Percentiles rank a stretch among this genome's conserved stretches.
These are phyloP conservation scores for Aradophagus sp. DNA, from an alignment of 1,140 invertebrate species.

Conservation along the genomic window DNA sequence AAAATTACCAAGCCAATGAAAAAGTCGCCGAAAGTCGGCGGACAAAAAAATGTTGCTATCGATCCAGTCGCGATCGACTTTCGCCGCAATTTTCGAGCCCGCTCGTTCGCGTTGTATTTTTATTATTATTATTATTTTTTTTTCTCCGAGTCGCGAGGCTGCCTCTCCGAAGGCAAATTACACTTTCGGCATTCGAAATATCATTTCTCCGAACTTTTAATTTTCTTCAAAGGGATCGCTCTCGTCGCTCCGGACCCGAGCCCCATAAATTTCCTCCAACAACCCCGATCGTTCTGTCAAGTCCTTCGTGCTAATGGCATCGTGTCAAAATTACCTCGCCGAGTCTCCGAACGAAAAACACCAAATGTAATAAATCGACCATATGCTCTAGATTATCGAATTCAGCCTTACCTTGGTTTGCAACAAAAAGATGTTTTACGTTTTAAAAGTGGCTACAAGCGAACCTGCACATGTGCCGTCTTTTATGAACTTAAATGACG, in stretches of 20 bases:
- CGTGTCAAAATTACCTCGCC: slow-evolving; percentile 55
- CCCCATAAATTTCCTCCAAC: slow-evolving; percentile 56
- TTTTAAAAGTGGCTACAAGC: slow-evolving; percentile 39
- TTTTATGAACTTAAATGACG: slow-evolving; percentile 16
- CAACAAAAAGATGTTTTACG: slow-evolving; percentile 40
- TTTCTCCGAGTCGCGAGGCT: too few species aligned
- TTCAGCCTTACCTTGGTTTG: slow-evolving; percentile 26
- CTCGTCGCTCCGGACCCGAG: slow-evolving; percentile 46
- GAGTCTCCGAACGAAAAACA: slow-evolving; percentile 44
- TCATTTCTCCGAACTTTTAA: slow-evolving; percentile 59
- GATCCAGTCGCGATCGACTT: too few species aligned
- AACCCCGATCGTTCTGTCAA: slow-evolving; percentile 56
- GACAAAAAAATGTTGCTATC: slow-evolving; percentile 22
- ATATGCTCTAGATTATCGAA: slow-evolving; percentile 50
- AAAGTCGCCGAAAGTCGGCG: slow-evolving; percentile 18
- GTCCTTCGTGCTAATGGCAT: slow-evolving; percentile 46
- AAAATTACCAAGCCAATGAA: slow-evolving; percentile 26
- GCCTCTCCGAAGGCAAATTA: slow-evolving; percentile 28
- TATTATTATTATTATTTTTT: too few species aligned
- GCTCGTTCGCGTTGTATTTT: too few species aligned
- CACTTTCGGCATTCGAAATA: slow-evolving; percentile 26
- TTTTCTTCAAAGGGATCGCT: slow-evolving; percentile 56
- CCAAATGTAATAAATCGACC: slow-evolving; percentile 51
- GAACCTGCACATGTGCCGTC: slow-evolving; percentile 20
- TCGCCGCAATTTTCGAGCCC: too few species aligned